Evolutionary conservation across 2,113 vertebrate genomes (phyloP).

Genomic region (Thalassoma bifasciatum): DNA sequence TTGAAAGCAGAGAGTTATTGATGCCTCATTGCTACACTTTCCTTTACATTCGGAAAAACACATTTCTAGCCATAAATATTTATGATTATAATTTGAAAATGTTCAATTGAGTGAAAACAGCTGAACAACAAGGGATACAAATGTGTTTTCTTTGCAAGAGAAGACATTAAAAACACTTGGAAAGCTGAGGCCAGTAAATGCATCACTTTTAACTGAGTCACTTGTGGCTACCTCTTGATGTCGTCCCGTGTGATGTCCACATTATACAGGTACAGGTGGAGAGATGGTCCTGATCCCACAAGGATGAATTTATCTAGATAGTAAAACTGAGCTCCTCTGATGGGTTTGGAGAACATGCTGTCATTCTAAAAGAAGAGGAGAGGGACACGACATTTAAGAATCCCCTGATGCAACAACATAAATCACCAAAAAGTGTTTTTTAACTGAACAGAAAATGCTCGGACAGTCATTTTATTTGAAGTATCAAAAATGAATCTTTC

Average conservation of each 20-base stretch:
- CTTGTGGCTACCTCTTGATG: conserved; percentile 81
- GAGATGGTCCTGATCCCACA: conserved; percentile 84
- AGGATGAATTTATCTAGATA: conserved; percentile 89
- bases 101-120: too few species aligned
- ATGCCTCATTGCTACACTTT: background rate
- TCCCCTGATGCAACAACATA: background rate
- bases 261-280: conserved; percentile 84
- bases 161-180: too few species aligned
- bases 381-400: conserved; percentile 22
- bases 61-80: too few species aligned
- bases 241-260: conserved; percentile 82
- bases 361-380: conserved; percentile 78
- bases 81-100: too few species aligned
- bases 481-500: too few species aligned
- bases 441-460: too few species aligned
- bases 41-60: background rate
- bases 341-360: conserved; percentile 79
- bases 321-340: conserved; percentile 88
- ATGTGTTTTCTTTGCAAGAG: too few species aligned
- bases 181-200: too few species aligned
- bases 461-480: too few species aligned
- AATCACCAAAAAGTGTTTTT: too few species aligned
- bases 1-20: background rate
- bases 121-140: too few species aligned
- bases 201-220: too few species aligned